These are phyloP conservation scores for Andricus quercusramuli DNA, from an alignment of 2,888 invertebrate species.

Conservation along the genomic window DNA sequence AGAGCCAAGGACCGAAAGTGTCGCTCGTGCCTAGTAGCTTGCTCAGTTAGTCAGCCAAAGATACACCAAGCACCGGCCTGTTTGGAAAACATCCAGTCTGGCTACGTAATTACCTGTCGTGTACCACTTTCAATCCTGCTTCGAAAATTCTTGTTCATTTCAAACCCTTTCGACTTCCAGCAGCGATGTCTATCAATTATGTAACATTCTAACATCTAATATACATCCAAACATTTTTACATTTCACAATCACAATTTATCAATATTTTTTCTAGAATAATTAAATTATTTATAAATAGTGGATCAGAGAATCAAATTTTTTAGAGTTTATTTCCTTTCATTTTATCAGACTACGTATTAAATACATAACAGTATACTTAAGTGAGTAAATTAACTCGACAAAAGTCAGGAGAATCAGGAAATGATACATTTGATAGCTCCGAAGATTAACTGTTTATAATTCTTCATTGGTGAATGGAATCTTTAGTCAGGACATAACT, in stretches of 20 bases:
- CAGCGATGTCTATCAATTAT: constrained; percentile 36
- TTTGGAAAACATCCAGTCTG: constrained; percentile 39
- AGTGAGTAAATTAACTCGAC: constrained; percentile 14
- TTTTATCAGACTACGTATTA: constrained; percentile 4
- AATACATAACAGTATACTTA: background rate
- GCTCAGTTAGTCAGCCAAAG: constrained; percentile 14
- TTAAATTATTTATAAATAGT: background rate
- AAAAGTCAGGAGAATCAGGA: background rate
- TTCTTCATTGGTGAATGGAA: background rate
- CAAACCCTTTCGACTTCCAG: constrained; percentile 41
- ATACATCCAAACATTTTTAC: too few species aligned
- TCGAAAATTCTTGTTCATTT: constrained; percentile 50
- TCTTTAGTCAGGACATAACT: background rate
- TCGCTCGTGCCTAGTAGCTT: constrained; percentile 43
- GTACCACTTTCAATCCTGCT: constrained; percentile 49
- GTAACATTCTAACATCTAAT: constrained; percentile 11
- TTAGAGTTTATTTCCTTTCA: background rate
- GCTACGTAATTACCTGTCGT: constrained; percentile 57
- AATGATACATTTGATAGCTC: constrained; percentile 11
- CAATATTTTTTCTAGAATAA: background rate
- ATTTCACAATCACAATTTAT: too few species aligned
- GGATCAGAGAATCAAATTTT: background rate
- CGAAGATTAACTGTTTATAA: background rate
- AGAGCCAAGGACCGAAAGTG: constrained; percentile 44
- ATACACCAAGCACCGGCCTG: constrained; percentile 48